A percentile compares a stretch with the other conserved stretches of the same genome.
These are phyloP conservation scores for Urocynchramus pylzowi DNA, from an alignment of 2,113 vertebrate genomes.

Conservation along the genomic window DNA sequence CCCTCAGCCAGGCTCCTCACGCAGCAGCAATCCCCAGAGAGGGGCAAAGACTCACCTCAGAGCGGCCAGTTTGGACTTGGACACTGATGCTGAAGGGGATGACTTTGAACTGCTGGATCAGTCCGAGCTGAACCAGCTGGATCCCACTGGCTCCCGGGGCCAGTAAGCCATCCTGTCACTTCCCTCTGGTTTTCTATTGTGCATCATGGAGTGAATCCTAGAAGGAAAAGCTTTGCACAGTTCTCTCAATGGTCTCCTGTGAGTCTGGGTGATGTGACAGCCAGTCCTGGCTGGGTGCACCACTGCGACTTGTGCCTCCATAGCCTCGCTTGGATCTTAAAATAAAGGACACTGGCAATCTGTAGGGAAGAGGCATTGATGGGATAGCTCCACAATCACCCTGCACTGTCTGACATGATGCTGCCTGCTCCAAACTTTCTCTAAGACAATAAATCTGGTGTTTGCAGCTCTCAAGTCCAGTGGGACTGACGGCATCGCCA, in stretches of 20 bases:
- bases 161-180: slow-evolving; percentile 49
- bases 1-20: slow-evolving; percentile 63
- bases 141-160: slow-evolving; percentile 80
- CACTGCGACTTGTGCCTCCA: slow-evolving; percentile 27
- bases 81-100: slow-evolving; percentile 91
- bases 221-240: slow-evolving; percentile 19
- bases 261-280: not conserved
- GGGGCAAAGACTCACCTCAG: slow-evolving; percentile 75
- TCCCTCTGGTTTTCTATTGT: slow-evolving; percentile 63
- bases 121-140: slow-evolving; percentile 92
- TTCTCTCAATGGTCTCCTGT: not conserved
- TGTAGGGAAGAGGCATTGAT: not conserved
- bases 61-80: slow-evolving; percentile 89
- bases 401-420: not conserved
- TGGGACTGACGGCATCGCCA: not conserved
- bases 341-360: slow-evolving; percentile 32
- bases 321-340: slow-evolving; percentile 33
- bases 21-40: slow-evolving; percentile 63
- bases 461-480: not conserved
- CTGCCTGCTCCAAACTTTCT: slow-evolving; percentile 17
- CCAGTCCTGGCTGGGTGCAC: not conserved
- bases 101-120: slow-evolving; percentile 99
- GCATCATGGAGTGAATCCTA: not conserved
- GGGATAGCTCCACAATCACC: slow-evolving; percentile 10
- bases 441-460: not conserved